Base-by-base conservation (phyloP, 2,797 vertebrate genomes). In the Garrulus glandarius region DNA sequence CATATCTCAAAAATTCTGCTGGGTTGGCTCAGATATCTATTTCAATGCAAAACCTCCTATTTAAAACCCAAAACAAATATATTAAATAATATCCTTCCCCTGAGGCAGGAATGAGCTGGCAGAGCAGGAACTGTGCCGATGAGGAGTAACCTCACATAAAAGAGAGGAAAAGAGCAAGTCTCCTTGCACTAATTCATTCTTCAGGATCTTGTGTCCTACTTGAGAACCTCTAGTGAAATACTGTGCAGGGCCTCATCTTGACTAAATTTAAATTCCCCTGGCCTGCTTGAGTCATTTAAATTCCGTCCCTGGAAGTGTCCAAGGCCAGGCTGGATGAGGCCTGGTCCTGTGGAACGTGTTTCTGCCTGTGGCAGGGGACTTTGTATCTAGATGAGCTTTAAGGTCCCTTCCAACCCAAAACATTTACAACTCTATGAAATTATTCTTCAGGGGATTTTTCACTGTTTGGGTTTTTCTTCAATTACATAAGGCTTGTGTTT, bases 51-150 rank as follows among this genome's bases (percentile, higher is more conserved):
- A 94, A 81, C 49, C 82, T 84, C 67, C 27, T 56, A 26, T 92
- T 95, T 93, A 76, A 96, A 95, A 95, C 67, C 82, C 76, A 49
- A 84, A 96, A 36, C 67, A 95, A 74, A 95, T 88, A 86, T 76
- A 84, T 87, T 93, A 90, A 93, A 92, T 88, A 86, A 81, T 50
- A 23, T 64, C 70, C 87, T 95, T 93, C 63, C 83, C 77, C 52
- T 19, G 46, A 86, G 74, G 85, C 80, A 82, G 60, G 44, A 95
- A 65, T 36, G 59, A 89, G 34, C 70, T 44, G 77, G 47, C 59
- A 79, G 81, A 92, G 67, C 64, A 79, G 74, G 77, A 94, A 29
- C 68, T 2, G 0, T 34, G 52, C 44, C 0, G 1, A 72, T 0
- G 0, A 91, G 64, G 61, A 93, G 50, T 50, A 94, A 80, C 56